Base-by-base conservation (phyloP, 2,888 invertebrate genomes). In the Drosophila koepferae region DNA sequence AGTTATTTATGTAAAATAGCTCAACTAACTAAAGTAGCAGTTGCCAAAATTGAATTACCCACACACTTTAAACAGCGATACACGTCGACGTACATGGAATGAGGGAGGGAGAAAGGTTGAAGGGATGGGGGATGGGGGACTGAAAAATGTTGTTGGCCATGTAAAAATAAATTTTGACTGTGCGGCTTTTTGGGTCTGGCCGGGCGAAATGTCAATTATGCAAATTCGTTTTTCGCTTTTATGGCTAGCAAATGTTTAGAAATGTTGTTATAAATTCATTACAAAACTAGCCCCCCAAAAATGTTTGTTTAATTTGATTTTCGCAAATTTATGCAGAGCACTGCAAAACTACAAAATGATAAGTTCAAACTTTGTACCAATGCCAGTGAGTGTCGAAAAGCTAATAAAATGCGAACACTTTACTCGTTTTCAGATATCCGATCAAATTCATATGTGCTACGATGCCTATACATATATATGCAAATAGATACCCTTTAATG, bases 221-320 rank as follows among this genome's bases (percentile, higher is more conserved):
- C 61, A 88, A 90, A 88, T 88, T 82, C 58, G 58, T 77, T 81
- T 79, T 79, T 73, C 71, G 75, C 63, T 74, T 72, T 71, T 81
- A 72, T 81, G 72, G 75, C 61, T 63, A 51, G 79, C 63, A 77
- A 80, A 83, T 84, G 80, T 87, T 87, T 74, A 73, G 66, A 77
- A 84, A 85, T 72, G 77, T 85, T 84, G 82, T 82, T 87, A 85
- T 82, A 84, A 84, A 85, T 87, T 87, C 82, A 85, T 84, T 82
- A 82, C 73, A 77, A 75, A 82, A 68, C 69, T 66, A 64, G 54
- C 60, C 55, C 54, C 38, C 46, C 28, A 68, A 84, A 75, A 84
- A 75, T 80, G 66, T 65, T 67, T 77, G 64, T 75, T 67, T 81
- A 84, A 86, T 86, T 70, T 73, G 84, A 87, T 82, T 85, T 82